Base-by-base conservation (phyloP, 2,888 invertebrate species). In the Cataglyphis altisquamis region DNA sequence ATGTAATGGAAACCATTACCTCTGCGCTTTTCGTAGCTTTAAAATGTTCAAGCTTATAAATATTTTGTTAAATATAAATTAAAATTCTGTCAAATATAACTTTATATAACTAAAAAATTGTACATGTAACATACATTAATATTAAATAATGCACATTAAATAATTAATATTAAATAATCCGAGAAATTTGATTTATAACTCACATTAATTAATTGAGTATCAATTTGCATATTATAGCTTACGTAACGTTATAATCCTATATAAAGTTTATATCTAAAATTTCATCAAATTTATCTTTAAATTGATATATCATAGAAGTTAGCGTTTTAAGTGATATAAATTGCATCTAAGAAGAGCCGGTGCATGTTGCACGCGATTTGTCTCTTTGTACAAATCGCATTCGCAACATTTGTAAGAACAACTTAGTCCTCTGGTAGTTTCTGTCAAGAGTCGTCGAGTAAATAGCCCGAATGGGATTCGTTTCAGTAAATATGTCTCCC, bases 401-500 rank as follows among this genome's bases (percentile, higher is more conserved):
- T 86, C 86, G 82, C 8, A 90, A 87, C 89, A 88, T 90, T 88
- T 89, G 90, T 86, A 90, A 90, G 66, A 85, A 48, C 81, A 81
- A 84, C 87, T 89, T 85, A 85, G 82, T 84, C 66, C 55, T 52
- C 60, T 15, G 15, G 81, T 74, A 73, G 57, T 67, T 87, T 84
- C 83, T 85, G 80, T 75, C 84, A 80, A 60, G 85, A 86, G 85
- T 89, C 81, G 86, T 66, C 80, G 87, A 81, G 88, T 88, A 91
- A 92, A 89, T 89, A 91, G 89, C 84, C 83, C 88, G 84, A 86
- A 87, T 84, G 84, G 91, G 91, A 91, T 88, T 86, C 81, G 88
- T 89, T 89, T 85, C 85, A 86, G 92, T 90, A 92, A 92, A 92
- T 91, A 91, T 92, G 91, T 91, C 89, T 90, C 86, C 87, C 90